Evolutionary conservation across 2,797 vertebrate species (phyloP), one percentile per base, ranked within the genome.

Genomic region (Cercopithecus hamlyni): DNA sequence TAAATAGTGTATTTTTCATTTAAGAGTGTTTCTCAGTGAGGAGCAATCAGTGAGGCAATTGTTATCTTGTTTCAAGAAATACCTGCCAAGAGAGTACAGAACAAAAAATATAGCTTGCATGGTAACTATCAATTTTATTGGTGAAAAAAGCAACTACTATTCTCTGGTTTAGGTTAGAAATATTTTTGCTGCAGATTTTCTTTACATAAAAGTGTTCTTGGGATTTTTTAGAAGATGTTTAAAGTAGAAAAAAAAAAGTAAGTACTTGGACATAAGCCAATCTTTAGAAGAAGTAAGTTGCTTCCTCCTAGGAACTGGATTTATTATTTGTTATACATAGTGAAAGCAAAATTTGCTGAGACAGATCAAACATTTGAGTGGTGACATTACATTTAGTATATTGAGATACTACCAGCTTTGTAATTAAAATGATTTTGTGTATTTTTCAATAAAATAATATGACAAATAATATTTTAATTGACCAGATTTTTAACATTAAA

Each of bases 21-120:
- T 93, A 82, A 85, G 39, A 82, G 17, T 93, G 7, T n/a, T 91
- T 97, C 72, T 20, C 57, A 90, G 61, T 75, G 92, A 98, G 96
- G 88, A 92, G 26, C 58, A 96, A 76, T 97, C 81, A 70, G 26
- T 33, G 77, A 97, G 73, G 58, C 72, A 87, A 95, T 80, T 88
- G 85, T 93, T 93, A 75, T 43, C 86, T 80, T 97, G 67, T 81
- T 90, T 36, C 61, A 97, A 72, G 94, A 55, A 77, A 96, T 75
- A 61, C 55, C 72, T 92, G 87, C 76, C 81, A 45, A 75, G 76
- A 95, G 80, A 94, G 43, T 20, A 48, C 5, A 80, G 76, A 79
- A 20, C 8, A 90, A 82, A 89, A 95, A 88, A 90, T 85, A 79
- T 5, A 85, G 17, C 58, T 91, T 52, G 14, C 14, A 27, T 90